A percentile compares a stretch with the other conserved stretches of the same genome.
Conservation (phyloP, 2,888 invertebrate species). For the Margaritifera margaritifera region DNA sequence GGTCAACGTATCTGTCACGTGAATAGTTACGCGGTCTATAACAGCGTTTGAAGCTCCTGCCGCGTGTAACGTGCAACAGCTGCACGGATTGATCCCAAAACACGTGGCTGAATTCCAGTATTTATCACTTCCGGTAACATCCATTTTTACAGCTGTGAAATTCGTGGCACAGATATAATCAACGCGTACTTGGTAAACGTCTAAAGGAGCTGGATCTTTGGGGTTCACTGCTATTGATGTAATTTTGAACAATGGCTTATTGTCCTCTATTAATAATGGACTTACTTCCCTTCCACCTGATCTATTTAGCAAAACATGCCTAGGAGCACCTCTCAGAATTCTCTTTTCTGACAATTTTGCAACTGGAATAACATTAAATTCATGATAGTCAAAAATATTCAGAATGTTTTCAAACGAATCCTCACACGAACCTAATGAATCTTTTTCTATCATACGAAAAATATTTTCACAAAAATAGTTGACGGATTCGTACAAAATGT, state of each 20-base stretch:
- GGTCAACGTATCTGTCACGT: constrained; percentile 19
- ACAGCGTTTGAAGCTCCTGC: constrained; percentile 33
- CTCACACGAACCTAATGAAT: background rate
- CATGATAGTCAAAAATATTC: constrained; percentile 17
- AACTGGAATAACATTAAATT: constrained; percentile 8
- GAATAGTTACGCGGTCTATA: constrained; percentile 26
- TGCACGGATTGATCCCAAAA: constrained; percentile 18
- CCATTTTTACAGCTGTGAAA: constrained; percentile 27
- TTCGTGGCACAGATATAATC: constrained; percentile 35
- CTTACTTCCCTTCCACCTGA: background rate
- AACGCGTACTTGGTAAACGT: constrained; percentile 29
- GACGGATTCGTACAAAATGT: background rate
- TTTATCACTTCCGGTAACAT: constrained; percentile 29
- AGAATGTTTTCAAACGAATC: constrained; percentile 4
- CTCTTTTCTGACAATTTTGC: constrained; percentile 7
- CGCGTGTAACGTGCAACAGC: constrained; percentile 31
- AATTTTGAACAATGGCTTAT: constrained; percentile 24
- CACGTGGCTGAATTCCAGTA: constrained; percentile 31
- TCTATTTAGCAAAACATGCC: constrained; percentile 5
- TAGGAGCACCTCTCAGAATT: constrained; percentile 1
- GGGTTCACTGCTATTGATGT: constrained; percentile 22
- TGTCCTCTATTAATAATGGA: constrained; percentile 16
- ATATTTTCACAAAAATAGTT: background rate
- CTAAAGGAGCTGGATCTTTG: constrained; percentile 27
- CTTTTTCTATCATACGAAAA: background rate